phyloP scores from a whole-genome alignment of 2,888 invertebrate species.

The Netelia inedita region DNA sequence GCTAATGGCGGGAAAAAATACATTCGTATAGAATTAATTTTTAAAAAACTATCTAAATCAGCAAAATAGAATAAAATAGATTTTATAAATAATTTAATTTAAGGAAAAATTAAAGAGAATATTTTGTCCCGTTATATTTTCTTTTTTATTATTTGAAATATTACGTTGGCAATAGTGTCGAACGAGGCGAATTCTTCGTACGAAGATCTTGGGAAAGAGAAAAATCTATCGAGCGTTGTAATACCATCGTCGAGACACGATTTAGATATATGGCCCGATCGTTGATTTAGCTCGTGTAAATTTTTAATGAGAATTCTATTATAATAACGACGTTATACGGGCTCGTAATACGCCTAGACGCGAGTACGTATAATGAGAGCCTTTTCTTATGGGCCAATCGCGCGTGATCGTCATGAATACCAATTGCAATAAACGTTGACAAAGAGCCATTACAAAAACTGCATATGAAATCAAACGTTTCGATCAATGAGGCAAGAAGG shows the following conservation, averaged over 20 bases:
- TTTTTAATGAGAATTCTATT: conserved; percentile 17
- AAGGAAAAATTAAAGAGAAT: too few species aligned
- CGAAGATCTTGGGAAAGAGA: too few species aligned
- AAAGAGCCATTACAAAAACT: conserved; percentile 51
- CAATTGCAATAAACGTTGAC: conserved; percentile 51
- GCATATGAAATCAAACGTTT: conserved; percentile 44
- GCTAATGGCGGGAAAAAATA: neutral
- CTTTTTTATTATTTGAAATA: too few species aligned
- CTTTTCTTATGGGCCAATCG: conserved; percentile 57
- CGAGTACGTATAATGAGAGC: conserved; percentile 27
- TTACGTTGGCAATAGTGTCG: too few species aligned
- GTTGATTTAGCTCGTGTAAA: conserved; percentile 2
- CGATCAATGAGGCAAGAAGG: conserved; percentile 10
- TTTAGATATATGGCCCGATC: too few species aligned
- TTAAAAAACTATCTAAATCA: neutral
- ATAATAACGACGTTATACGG: conserved; percentile 19
- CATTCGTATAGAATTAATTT: neutral
- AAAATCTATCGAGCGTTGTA: too few species aligned
- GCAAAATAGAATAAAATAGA: too few species aligned
- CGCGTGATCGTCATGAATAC: conserved; percentile 61
- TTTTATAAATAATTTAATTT: too few species aligned
- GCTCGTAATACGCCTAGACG: conserved; percentile 30
- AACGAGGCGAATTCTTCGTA: too few species aligned
- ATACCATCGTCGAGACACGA: too few species aligned
- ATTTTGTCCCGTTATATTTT: too few species aligned